Evolutionary conservation across 1,140 invertebrate species (phyloP).

Genomic region (Pseudachorutes palmiensis): DNA sequence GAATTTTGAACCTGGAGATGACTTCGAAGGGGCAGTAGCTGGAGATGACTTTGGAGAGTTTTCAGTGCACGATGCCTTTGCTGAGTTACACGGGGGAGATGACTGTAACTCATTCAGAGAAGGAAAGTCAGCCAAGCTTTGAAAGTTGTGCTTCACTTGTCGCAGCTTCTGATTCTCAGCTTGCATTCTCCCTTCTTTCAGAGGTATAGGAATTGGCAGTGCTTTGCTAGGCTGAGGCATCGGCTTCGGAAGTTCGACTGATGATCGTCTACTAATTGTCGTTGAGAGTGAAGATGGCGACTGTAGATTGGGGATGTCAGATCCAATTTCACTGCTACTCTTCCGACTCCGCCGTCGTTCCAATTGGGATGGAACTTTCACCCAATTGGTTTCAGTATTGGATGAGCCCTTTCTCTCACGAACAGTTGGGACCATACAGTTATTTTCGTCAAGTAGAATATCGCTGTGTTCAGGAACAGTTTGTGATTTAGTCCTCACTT

Average conservation of each 20-base stretch:
- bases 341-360: not conserved
- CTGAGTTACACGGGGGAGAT: not conserved
- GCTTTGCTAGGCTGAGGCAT: not conserved
- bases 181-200: not conserved
- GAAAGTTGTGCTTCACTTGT: not conserved
- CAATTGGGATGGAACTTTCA: not conserved
- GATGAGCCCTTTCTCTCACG: not conserved
- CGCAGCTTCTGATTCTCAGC: not conserved
- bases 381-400: not conserved
- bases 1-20: not conserved
- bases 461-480: not conserved
- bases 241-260: not conserved
- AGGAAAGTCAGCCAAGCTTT: not conserved
- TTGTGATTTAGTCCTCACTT: not conserved
- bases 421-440: not conserved
- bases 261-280: not conserved
- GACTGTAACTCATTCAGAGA: not conserved
- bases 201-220: not conserved
- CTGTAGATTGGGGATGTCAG: no score
- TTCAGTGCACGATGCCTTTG: no score
- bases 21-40: not conserved
- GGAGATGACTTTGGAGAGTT: not conserved
- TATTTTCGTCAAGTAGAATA: not conserved
- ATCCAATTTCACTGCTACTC: not conserved
- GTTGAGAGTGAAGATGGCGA: not conserved